These are phyloP conservation scores for Dipodomys stephensi DNA, from an alignment of 2,113 vertebrate genomes.

Conservation along the genomic window DNA sequence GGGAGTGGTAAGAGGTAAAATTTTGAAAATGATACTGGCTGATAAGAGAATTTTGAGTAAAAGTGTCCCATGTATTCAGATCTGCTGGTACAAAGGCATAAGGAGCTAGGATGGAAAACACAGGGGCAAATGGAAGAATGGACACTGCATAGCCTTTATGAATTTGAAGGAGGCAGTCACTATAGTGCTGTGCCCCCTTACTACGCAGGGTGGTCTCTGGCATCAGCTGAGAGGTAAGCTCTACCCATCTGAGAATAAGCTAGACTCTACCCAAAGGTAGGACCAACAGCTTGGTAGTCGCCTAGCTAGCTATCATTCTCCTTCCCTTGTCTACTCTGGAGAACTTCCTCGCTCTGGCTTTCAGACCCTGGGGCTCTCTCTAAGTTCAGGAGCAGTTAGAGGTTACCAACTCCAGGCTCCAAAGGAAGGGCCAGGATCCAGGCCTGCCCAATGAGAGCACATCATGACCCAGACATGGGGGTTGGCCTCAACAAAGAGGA, in stretches of 20 bases:
- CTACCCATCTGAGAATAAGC: background rate
- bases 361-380: background rate
- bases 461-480: background rate
- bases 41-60: slow-evolving; percentile 31
- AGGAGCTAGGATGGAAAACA: background rate
- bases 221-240: background rate
- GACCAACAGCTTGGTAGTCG: background rate
- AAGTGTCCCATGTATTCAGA: background rate
- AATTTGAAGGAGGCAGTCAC: background rate
- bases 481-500: background rate
- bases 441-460: background rate
- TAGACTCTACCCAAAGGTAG: background rate
- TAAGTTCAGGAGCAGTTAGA: no score
- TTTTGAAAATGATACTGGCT: slow-evolving; percentile 41
- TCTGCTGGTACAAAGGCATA: background rate
- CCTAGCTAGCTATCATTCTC: background rate
- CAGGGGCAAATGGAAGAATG: background rate
- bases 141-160: background rate
- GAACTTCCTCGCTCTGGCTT: background rate
- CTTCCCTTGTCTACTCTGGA: background rate
- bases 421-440: background rate
- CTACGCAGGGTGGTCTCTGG: background rate
- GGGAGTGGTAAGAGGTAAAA: background rate
- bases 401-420: background rate
- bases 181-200: background rate